Conservation (phyloP, 2,888 invertebrate genomes). For the Hyposoter didymator region DNA sequence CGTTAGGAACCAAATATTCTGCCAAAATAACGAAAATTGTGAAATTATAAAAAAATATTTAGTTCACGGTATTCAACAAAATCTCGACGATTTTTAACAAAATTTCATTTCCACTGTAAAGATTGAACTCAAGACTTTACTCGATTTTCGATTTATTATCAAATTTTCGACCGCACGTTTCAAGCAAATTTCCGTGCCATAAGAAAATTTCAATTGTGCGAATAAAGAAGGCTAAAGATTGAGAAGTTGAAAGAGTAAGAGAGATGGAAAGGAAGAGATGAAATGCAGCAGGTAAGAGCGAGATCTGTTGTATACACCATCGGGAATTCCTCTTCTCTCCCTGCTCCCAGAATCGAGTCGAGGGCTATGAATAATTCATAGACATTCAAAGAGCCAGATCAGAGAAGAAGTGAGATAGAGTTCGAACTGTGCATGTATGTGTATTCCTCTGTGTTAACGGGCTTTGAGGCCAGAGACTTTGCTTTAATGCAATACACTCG, state of each 20-base stretch:
- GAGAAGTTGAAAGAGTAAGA: constrained; percentile 43
- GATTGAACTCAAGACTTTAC: too few species aligned
- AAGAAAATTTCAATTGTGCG: constrained; percentile 43
- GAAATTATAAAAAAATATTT: too few species aligned
- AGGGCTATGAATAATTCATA: constrained; percentile 82
- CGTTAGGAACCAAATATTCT: too few species aligned
- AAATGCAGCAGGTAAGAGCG: constrained; percentile 36
- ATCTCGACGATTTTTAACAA: too few species aligned
- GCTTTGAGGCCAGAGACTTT: constrained; percentile 72
- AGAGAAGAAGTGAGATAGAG: constrained; percentile 67
- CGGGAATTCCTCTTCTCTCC: constrained; percentile 78
- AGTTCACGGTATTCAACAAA: too few species aligned
- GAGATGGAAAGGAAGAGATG: constrained; percentile 43
- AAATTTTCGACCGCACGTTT: constrained; percentile 78
- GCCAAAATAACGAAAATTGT: too few species aligned
- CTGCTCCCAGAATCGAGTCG: constrained; percentile 79
- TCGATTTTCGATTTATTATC: constrained; percentile 64
- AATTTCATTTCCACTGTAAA: too few species aligned
- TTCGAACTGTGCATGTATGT: constrained; percentile 52
- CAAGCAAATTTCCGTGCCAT: constrained; percentile 75
- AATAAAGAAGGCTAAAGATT: constrained; percentile 26
- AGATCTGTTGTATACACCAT: constrained; percentile 66
- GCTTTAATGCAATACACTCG: constrained; percentile 82
- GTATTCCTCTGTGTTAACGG: constrained; percentile 43
- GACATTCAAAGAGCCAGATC: constrained; percentile 62